Evolutionary conservation across 2,113 vertebrate genomes (phyloP).

Genomic region (Chaetodon trifascialis): DNA sequence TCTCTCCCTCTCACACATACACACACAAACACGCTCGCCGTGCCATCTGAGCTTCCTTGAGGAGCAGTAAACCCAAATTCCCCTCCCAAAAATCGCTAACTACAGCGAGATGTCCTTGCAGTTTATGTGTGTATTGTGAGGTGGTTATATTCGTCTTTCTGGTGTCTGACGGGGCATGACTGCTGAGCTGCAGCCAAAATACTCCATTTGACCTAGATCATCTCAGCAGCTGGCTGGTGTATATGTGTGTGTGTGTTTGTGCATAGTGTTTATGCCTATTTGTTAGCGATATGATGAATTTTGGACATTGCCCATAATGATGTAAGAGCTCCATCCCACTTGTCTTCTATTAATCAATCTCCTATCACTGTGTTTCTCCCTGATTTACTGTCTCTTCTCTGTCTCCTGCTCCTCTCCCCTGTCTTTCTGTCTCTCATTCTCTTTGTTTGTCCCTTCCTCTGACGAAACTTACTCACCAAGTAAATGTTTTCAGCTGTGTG

Average conservation of each 20-base stretch:
- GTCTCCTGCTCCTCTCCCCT: slow-evolving; percentile 3
- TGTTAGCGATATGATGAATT: slow-evolving; percentile 44
- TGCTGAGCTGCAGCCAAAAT: slow-evolving; percentile 64
- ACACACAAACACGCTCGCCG: slow-evolving; percentile 5
- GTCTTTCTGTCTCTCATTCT: background rate
- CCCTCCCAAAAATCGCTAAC: slow-evolving; percentile 31
- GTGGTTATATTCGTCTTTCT: slow-evolving; percentile 48
- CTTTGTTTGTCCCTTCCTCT: slow-evolving; percentile 11
- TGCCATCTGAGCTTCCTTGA: slow-evolving; percentile 66
- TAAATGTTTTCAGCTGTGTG: slow-evolving; percentile 17
- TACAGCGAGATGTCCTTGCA: slow-evolving; percentile 22
- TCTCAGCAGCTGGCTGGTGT: slow-evolving; percentile 37
- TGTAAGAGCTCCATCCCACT: slow-evolving; percentile 57
- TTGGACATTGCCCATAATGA: slow-evolving; percentile 58
- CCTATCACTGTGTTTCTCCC: slow-evolving; percentile 16
- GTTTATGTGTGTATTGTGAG: slow-evolving; percentile 34
- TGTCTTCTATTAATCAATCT: slow-evolving; percentile 42
- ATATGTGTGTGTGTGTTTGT: slow-evolving; percentile 19
- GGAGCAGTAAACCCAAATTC: slow-evolving; percentile 51
- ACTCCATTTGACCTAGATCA: slow-evolving; percentile 67
- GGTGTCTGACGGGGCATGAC: slow-evolving; percentile 49
- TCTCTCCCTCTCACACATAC: background rate
- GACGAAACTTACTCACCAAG: background rate
- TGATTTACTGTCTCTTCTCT: slow-evolving; percentile 22
- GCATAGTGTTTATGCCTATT: slow-evolving; percentile 43